phyloP scores from a whole-genome alignment of 2,888 invertebrate species.

The Labia minor region DNA sequence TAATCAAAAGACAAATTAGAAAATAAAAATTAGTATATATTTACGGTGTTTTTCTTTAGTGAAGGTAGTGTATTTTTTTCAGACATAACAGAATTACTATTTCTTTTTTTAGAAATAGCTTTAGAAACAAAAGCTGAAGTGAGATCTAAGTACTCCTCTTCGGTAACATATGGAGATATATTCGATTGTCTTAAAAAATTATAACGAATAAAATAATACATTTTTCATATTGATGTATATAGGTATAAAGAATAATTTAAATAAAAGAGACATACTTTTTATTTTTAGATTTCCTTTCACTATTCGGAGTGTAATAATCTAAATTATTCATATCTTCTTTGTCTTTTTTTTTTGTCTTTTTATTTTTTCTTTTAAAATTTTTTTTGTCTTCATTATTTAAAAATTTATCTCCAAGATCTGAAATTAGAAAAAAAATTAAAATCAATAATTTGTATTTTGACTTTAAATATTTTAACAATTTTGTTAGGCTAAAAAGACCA shows the following conservation, averaged over 20 bases:
- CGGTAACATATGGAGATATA: not conserved
- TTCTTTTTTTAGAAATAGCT: not conserved
- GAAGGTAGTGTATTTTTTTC: not conserved
- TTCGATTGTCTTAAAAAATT: not conserved
- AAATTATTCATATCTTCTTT: not conserved
- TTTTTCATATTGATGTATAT: not conserved
- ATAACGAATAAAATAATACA: too few relatives aligned
- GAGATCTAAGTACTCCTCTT: not conserved
- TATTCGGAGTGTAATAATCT: not conserved
- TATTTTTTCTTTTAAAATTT: not conserved
- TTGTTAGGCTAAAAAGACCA: too few relatives aligned
- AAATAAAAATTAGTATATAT: too few relatives aligned
- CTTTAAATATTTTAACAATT: too few relatives aligned
- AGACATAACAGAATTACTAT: not conserved
- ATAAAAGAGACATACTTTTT: not conserved
- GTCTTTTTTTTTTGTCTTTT: constrained; percentile 1
- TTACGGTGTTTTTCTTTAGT: not conserved
- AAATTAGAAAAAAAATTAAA: too few relatives aligned
- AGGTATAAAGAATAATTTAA: not conserved
- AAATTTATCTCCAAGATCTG: too few relatives aligned
- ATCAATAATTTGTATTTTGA: too few relatives aligned
- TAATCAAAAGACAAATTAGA: too few relatives aligned
- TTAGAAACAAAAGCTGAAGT: not conserved
- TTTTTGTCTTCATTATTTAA: too few relatives aligned
- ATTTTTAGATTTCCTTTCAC: not conserved